Evolutionary conservation across 1,140 invertebrate species (phyloP), one percentile per base, ranked within the genome.

Genomic region (Papilio xuthus): DNA sequence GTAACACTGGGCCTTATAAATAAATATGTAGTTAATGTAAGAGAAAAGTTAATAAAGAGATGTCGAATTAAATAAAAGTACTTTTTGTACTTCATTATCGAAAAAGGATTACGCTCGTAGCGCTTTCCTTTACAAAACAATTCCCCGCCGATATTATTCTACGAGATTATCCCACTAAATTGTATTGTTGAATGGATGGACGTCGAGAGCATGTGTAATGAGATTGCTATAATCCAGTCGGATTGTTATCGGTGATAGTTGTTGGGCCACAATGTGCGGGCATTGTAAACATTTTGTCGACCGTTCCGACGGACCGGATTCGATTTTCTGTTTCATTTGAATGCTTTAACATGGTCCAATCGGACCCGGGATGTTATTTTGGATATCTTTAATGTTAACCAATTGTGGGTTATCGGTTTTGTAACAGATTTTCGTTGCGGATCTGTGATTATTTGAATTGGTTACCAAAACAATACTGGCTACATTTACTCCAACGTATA

Each of bases 161-260:
- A 71, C 44, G 28, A 71, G 80, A 78, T 81, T 75, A 81, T 78
- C 77, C 77, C 50, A 71, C 53, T 78, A 70, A 78, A 78, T 76
- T 76, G 73, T 78, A 76, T 81, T 78, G 77, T 63, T 76, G 74
- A 60, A 63, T 78, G 44, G 44, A 67, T 53, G 63, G 69, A 81
- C 77, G 73, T 78, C 74, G 73, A 50, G 44, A 76, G 80, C 80
- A 81, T 81, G 77, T 76, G 80, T 76, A 81, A 81, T 81, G 73
- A 81, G 80, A 78, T 74, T 69, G 76, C 47, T 78, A 63, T 80
- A 76, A 78, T 71, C 73, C 77, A 76, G 72, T 70, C 63, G 72
- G 47, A 78, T 80, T 67, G 77, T 78, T 80, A 78, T 71, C 77
- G 37, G 15, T 20, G 77, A 70, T 71, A 74, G 41, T 72, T 80